Evolutionary conservation across 1,140 invertebrate species (phyloP), one percentile per base, ranked within the genome.

Genomic region (Conus ventricosus): DNA sequence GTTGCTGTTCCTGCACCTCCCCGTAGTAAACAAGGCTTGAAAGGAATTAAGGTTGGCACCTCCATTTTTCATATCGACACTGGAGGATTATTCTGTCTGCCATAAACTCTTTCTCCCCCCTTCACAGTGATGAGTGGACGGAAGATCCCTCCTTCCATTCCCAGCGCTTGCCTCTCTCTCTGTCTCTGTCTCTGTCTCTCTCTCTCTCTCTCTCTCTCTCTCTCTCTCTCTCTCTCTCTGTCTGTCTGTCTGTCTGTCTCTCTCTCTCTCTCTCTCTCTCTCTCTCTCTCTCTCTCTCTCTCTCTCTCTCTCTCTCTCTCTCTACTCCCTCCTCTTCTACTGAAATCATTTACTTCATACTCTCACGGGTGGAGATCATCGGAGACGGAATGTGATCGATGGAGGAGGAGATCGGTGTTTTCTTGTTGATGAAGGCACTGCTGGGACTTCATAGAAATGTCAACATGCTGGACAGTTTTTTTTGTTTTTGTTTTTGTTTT

Each of bases 1-100:
- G 27, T 23, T 81, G 80, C 5, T 13, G 10, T 23, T 81, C 51
- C 20, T 81, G 17, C 39, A 81, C 39, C 80, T 23, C 80, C 17
- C 80, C 25, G 80, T 17, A 81, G 51, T 81, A 81, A 81, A 81
- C 80, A 81, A 81, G 80, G 80, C 80, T 81, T 81, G 80, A 81
- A 81, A 54, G 80, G 80, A 81, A 81, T 81, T 81, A 81, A 11
- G 51, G 15, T 13, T 54, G 80, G 39, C 80, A 81, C 51, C 80
- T 81, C 23, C 51, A 81, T 81, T 81, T 81, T 81, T 81, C 80
- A 81, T 81, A 81, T 81, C 80, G 80, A 81, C 39, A 81, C 5
- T 81, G 23, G 11, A 23, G 80, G 80, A 81, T 81, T 81, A 81
- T 81, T 53, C 51, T 81, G 80, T 54, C 80, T 81, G 80, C 80